A percentile compares a stretch with the other conserved stretches of the same genome.
phyloP scores from a whole-genome alignment of 1,140 invertebrate species.

The Vollenhovia emeryi region DNA sequence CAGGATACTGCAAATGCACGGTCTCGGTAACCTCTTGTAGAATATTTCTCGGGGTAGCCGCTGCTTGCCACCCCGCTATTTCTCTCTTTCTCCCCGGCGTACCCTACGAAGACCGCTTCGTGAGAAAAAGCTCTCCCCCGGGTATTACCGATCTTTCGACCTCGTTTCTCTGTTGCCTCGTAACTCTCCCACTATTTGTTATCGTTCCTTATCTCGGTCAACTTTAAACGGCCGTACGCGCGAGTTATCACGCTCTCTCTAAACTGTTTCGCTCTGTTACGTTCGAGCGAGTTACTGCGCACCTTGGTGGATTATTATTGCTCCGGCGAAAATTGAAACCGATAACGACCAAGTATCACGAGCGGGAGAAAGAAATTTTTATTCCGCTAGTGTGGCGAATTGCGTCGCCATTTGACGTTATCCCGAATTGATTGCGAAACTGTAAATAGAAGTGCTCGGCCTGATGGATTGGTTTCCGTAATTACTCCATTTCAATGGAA shows the following conservation, averaged over 20 bases:
- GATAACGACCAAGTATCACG: constrained; percentile 49
- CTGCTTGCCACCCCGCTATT: constrained; percentile 37
- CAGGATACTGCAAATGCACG: constrained; percentile 70
- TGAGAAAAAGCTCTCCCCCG: constrained; percentile 68
- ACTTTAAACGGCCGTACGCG: constrained; percentile 67
- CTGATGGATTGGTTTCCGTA: constrained; percentile 41
- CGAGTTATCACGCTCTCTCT: constrained; percentile 61
- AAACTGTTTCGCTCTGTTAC: constrained; percentile 60
- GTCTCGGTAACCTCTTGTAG: constrained; percentile 64
- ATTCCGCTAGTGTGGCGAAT: constrained; percentile 40
- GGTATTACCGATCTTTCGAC: constrained; percentile 76
- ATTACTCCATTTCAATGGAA: constrained; percentile 23
- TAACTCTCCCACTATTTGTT: constrained; percentile 69
- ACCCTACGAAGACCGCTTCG: constrained; percentile 60
- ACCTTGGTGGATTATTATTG: constrained; percentile 43
- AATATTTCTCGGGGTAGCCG: constrained; percentile 72
- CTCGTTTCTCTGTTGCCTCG: constrained; percentile 69
- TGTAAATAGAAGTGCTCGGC: constrained; percentile 41
- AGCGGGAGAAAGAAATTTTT: constrained; percentile 52
- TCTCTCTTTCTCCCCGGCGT: constrained; percentile 48
- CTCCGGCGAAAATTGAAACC: constrained; percentile 55
- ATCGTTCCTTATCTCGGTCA: constrained; percentile 74
- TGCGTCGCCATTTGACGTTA: constrained; percentile 40
- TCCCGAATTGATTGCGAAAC: constrained; percentile 42
- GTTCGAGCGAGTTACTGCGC: constrained; percentile 34